phyloP scores from a whole-genome alignment of 2,888 invertebrate genomes.

The Nebria brevicollis region DNA sequence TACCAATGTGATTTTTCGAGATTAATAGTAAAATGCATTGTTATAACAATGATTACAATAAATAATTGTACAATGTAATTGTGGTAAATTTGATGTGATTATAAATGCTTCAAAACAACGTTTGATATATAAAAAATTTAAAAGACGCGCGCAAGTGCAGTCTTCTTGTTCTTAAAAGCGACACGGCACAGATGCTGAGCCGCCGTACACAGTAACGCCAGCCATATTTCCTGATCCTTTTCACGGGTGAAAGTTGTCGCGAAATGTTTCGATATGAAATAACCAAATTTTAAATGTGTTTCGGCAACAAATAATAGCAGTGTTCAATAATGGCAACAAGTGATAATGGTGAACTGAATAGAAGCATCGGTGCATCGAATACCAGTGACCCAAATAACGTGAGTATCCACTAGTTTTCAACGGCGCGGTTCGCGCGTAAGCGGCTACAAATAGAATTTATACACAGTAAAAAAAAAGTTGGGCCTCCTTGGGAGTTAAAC shows the following conservation, averaged over 20 bases:
- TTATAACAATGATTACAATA: neutral
- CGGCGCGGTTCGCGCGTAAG: constrained; percentile 45
- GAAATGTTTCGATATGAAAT: constrained; percentile 59
- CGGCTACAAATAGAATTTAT: constrained; percentile 40
- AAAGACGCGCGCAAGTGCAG: neutral
- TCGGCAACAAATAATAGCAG: constrained; percentile 52
- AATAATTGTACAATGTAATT: neutral
- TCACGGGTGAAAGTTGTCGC: constrained; percentile 61
- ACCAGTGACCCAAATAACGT: constrained; percentile 47
- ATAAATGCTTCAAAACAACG: neutral
- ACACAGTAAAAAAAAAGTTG: constrained; percentile 28
- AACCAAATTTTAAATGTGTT: constrained; percentile 54
- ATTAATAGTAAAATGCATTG: no score
- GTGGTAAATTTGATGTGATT: neutral
- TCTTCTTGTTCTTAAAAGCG: constrained; percentile 5
- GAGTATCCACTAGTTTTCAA: constrained; percentile 35
- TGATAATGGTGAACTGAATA: constrained; percentile 53
- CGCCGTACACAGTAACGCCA: constrained; percentile 49
- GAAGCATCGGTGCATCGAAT: constrained; percentile 25
- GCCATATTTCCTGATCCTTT: constrained; percentile 63
- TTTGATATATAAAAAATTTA: neutral
- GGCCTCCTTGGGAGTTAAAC: constrained; percentile 35
- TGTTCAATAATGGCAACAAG: constrained; percentile 59
- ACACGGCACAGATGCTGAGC: neutral
- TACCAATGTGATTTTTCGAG: no score